These are phyloP conservation scores for Lordiphosa mommai DNA, from an alignment of 1,140 invertebrate genomes.

Conservation along the genomic window DNA sequence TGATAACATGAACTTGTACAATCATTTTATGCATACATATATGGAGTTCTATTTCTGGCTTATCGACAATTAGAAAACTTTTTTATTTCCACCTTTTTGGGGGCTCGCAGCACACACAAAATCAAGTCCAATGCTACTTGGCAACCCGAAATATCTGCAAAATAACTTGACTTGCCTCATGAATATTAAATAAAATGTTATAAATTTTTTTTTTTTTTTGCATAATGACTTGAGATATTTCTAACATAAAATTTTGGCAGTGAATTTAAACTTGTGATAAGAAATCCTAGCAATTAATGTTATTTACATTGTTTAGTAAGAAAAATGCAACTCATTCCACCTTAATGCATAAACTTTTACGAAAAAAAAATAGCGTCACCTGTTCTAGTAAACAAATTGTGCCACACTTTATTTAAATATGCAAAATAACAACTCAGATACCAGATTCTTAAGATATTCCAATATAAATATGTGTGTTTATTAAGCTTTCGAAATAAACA, in stretches of 20 bases:
- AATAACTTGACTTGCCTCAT: constrained; percentile 42
- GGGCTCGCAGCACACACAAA: constrained; percentile 51
- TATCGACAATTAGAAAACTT: constrained; percentile 6
- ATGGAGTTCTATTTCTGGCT: background rate
- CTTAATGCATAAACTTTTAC: constrained; percentile 29
- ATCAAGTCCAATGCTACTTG: constrained; percentile 43
- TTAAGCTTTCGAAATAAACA: constrained; percentile 61
- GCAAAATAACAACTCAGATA: constrained; percentile 43
- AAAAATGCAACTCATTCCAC: constrained; percentile 20
- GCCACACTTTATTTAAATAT: constrained; percentile 50
- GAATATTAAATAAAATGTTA: constrained; percentile 43
- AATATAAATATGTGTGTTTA: constrained; percentile 19
- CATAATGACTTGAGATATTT: constrained; percentile 37
- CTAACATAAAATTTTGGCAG: background rate
- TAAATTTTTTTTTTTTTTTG: constrained; percentile 29
- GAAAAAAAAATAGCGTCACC: constrained; percentile 38
- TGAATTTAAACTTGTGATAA: constrained; percentile 1
- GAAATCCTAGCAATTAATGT: background rate
- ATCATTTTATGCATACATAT: background rate
- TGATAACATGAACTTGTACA: constrained; percentile 15
- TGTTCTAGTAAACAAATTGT: constrained; percentile 69
- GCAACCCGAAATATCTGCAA: constrained; percentile 17
- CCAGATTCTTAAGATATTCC: constrained; percentile 41
- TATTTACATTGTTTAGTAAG: background rate
- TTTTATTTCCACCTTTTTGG: constrained; percentile 25